phyloP scores from a whole-genome alignment of 2,888 invertebrate genomes.

The Cephus pulcher region DNA sequence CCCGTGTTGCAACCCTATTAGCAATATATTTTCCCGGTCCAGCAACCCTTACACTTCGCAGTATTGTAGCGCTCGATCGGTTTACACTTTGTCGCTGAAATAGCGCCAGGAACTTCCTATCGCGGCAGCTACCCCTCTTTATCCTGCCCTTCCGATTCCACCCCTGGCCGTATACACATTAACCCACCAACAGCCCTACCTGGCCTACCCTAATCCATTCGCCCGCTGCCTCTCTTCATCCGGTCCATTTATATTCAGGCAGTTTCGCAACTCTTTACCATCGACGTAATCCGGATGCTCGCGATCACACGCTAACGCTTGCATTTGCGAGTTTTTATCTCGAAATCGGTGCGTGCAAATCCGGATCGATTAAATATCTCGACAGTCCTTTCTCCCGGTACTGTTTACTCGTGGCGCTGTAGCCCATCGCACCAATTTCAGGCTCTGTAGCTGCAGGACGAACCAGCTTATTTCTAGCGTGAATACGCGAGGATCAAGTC shows the following conservation, averaged over 20 bases:
- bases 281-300: no score
- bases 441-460: no score
- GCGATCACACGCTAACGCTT: no score
- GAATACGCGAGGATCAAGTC: no score
- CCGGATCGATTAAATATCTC: no score
- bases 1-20: constrained; percentile 59
- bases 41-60: constrained; percentile 39
- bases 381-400: no score
- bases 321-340: neutral
- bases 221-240: neutral
- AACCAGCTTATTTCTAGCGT: no score
- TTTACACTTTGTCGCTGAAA: constrained; percentile 48
- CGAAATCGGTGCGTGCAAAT: neutral
- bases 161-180: no score
- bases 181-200: no score
- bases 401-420: no score
- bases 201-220: neutral
- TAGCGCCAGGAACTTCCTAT: constrained; percentile 18
- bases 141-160: neutral
- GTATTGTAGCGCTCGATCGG: constrained; percentile 40
- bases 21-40: constrained; percentile 59
- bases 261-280: neutral
- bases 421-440: no score
- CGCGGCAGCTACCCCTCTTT: constrained; percentile 3
- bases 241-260: constrained; percentile 10